Percentiles rank a stretch among this genome's conserved stretches.
These are phyloP conservation scores for Campoplex nolae DNA, from an alignment of 2,888 invertebrate species.

Conservation along the genomic window DNA sequence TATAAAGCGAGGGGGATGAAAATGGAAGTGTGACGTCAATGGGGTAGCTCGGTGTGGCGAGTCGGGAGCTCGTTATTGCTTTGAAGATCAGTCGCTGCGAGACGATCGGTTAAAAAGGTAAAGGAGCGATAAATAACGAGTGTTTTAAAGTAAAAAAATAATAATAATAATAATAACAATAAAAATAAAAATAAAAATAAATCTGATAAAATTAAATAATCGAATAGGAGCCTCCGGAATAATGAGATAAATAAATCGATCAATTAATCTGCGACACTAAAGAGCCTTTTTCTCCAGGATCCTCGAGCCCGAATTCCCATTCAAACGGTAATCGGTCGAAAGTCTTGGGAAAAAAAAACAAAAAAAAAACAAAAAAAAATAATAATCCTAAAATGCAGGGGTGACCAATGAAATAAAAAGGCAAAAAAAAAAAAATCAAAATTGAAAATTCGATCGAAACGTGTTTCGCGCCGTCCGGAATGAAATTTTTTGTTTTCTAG, in stretches of 20 bases:
- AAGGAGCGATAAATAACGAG: conserved; percentile 60
- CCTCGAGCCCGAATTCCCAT: conserved; percentile 20
- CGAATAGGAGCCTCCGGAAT: neutral
- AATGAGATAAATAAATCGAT: neutral
- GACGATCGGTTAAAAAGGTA: conserved; percentile 73
- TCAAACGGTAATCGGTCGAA: conserved; percentile 4
- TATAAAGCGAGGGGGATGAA: conserved; percentile 55
- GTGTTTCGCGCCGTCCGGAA: conserved; percentile 8
- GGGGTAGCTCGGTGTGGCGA: conserved; percentile 72
- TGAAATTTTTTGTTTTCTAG: conserved; percentile 34
- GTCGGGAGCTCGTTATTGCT: conserved; percentile 66
- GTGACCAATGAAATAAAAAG: neutral
- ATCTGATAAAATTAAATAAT: conserved; percentile 5
- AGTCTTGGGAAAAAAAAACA: neutral
- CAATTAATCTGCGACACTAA: conserved; percentile 25
- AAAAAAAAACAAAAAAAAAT: neutral
- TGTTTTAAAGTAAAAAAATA: conserved; percentile 15
- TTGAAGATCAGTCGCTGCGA: conserved; percentile 74
- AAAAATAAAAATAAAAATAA: neutral
- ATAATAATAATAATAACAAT: neutral
- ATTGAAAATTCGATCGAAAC: neutral
- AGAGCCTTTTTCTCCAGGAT: conserved; percentile 26
- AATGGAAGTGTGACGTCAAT: conserved; percentile 73
- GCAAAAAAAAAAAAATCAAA: neutral
- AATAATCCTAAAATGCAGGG: conserved; percentile 3